Percentiles rank a stretch among this genome's conserved stretches.
These are phyloP conservation scores for Aphis craccivora DNA, from an alignment of 1,140 invertebrate genomes.

Conservation along the genomic window DNA sequence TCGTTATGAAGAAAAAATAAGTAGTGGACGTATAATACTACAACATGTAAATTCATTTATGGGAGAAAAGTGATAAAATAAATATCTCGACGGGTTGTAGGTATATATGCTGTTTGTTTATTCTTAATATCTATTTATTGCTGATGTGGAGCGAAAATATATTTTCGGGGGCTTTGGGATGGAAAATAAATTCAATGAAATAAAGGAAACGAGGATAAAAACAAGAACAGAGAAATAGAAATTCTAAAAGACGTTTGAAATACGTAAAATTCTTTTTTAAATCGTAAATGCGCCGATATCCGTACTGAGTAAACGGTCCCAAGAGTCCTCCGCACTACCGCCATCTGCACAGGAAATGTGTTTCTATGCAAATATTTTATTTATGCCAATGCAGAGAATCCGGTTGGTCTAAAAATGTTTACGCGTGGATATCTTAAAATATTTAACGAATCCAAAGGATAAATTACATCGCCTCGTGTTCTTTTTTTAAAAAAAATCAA, in stretches of 20 bases:
- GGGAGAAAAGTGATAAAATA: neutral
- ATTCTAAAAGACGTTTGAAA: neutral
- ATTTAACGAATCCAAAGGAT: neutral
- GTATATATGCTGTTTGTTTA: neutral
- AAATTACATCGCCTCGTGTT: neutral
- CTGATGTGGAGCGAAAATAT: neutral
- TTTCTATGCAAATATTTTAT: neutral
- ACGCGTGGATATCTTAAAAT: neutral
- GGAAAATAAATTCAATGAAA: neutral
- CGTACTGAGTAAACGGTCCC: neutral
- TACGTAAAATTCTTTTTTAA: constrained; percentile 25
- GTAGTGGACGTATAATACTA: neutral
- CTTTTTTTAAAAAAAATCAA: neutral
- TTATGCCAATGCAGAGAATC: neutral
- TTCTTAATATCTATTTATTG: neutral
- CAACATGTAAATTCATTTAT: neutral
- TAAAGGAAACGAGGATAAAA: neutral
- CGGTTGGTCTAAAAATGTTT: neutral
- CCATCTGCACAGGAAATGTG: neutral
- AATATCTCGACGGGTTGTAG: neutral
- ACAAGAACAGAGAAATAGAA: neutral
- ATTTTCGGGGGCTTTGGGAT: neutral
- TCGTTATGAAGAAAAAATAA: neutral
- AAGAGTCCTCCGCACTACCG: neutral
- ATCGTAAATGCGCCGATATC: constrained; percentile 17